phyloP scores from a whole-genome alignment of 2,113 vertebrate species.

The Corythoichthys intestinalis region DNA sequence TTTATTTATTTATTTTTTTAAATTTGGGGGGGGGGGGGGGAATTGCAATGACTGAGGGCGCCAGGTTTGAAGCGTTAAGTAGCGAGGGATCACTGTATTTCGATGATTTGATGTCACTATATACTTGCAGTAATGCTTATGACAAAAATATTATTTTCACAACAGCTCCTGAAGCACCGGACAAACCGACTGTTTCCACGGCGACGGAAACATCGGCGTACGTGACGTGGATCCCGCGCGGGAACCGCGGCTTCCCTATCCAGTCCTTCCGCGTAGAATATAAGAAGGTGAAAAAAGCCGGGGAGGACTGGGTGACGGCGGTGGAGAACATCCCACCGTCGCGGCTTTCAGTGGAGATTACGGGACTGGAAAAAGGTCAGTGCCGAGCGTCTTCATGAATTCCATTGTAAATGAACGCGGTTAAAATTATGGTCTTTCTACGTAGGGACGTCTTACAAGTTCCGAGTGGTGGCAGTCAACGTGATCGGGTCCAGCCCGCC shows the following conservation, averaged over 20 bases:
- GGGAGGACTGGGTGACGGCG: constrained; percentile 86
- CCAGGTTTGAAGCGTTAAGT: too few relatives aligned
- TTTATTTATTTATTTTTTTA: too few relatives aligned
- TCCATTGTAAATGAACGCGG: constrained; percentile 28
- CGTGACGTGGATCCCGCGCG: constrained; percentile 96
- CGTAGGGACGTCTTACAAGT: constrained; percentile 89
- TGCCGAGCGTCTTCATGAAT: not conserved
- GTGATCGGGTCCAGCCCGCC: constrained; percentile 91
- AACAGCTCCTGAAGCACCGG: constrained; percentile 92
- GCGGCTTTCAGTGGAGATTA: constrained; percentile 93
- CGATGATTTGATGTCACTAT: too few relatives aligned
- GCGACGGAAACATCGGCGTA: constrained; percentile 93
- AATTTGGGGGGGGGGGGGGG: too few relatives aligned
- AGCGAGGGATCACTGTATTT: too few relatives aligned
- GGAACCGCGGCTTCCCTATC: constrained; percentile 93
- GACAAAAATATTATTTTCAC: constrained; percentile 19
- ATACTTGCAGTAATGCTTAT: too few relatives aligned
- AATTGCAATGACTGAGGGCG: too few relatives aligned
- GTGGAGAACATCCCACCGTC: constrained; percentile 92
- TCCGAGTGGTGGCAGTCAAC: constrained; percentile 90
- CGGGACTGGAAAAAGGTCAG: constrained; percentile 89
- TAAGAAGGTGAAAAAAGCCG: constrained; percentile 87
- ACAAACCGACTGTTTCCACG: constrained; percentile 93
- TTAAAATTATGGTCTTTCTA: constrained; percentile 19
- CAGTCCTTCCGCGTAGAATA: constrained; percentile 93